A percentile compares a stretch with the other conserved stretches of the same genome.
These are phyloP conservation scores for Pitta sordida DNA, from an alignment of 2,113 vertebrate species.

Conservation along the genomic window DNA sequence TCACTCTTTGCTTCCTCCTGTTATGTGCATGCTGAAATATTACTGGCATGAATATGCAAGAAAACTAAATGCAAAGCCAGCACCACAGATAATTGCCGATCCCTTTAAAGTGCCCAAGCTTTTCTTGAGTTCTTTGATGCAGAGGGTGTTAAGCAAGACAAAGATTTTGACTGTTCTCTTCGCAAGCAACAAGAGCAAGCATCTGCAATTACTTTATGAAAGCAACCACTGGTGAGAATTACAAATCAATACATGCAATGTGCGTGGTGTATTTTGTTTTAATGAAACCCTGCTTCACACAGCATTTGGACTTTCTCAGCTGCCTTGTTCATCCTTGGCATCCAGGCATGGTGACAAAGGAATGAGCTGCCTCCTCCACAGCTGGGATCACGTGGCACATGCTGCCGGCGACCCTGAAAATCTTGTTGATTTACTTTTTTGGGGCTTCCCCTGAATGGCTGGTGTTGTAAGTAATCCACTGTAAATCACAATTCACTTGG, in stretches of 20 bases:
- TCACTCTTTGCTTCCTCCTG: slow-evolving; percentile 31
- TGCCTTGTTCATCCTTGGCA: neutral
- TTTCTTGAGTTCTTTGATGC: slow-evolving; percentile 26
- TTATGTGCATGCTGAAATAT: slow-evolving; percentile 20
- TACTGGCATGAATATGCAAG: slow-evolving; percentile 49
- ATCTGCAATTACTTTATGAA: slow-evolving; percentile 47
- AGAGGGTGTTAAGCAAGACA: slow-evolving; percentile 13
- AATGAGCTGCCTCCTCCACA: neutral
- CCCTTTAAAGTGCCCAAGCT: slow-evolving; percentile 36
- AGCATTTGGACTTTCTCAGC: neutral
- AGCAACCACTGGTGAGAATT: slow-evolving; percentile 8
- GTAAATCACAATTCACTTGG: neutral
- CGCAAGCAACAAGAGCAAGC: neutral
- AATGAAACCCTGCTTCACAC: neutral
- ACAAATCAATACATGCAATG: slow-evolving; percentile 38
- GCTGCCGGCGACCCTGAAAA: neutral
- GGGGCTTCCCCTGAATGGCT: neutral
- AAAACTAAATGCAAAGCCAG: slow-evolving; percentile 29
- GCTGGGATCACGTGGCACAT: neutral
- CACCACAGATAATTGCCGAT: slow-evolving; percentile 41
- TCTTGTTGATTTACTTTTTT: neutral
- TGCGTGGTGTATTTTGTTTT: neutral
- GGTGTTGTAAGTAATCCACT: neutral
- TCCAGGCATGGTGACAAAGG: neutral
- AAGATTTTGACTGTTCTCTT: neutral